phyloP scores from a whole-genome alignment of 1,140 invertebrate species.

The Arctopsyche grandis region DNA sequence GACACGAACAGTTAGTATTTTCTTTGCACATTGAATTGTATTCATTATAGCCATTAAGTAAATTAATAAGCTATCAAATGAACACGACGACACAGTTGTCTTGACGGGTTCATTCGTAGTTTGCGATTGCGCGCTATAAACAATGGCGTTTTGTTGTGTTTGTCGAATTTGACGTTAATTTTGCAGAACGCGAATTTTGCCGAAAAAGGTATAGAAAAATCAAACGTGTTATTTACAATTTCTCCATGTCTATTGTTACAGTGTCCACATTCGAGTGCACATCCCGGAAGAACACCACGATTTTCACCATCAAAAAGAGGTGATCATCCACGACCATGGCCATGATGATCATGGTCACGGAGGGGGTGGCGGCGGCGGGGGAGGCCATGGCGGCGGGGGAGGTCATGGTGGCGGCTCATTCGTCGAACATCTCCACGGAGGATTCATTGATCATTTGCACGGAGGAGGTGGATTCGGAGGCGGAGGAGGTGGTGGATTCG shows the following conservation, averaged over 20 bases:
- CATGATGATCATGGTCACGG: conserved; percentile 5
- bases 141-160: not conserved
- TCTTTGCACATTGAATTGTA: too few species aligned
- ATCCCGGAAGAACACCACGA: conserved; percentile 39
- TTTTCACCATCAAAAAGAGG: conserved; percentile 38
- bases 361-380: conserved; percentile 7
- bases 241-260: conserved; percentile 29
- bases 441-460: conserved; percentile 41
- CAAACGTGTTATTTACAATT: not conserved
- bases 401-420: conserved; percentile 22
- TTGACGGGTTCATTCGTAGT: too few species aligned
- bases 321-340: conserved; percentile 30
- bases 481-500: not conserved
- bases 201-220: too few species aligned
- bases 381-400: conserved; percentile 19
- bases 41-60: too few species aligned
- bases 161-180: not conserved
- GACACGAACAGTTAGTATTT: conserved; percentile 41
- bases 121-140: not conserved
- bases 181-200: not conserved
- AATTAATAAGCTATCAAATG: too few species aligned
- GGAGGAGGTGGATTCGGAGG: conserved; percentile 31
- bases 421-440: conserved; percentile 25
- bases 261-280: conserved; percentile 39
- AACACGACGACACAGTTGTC: too few species aligned